Conservation (phyloP, 2,797 vertebrate species). For the Liparis tanakae region DNA sequence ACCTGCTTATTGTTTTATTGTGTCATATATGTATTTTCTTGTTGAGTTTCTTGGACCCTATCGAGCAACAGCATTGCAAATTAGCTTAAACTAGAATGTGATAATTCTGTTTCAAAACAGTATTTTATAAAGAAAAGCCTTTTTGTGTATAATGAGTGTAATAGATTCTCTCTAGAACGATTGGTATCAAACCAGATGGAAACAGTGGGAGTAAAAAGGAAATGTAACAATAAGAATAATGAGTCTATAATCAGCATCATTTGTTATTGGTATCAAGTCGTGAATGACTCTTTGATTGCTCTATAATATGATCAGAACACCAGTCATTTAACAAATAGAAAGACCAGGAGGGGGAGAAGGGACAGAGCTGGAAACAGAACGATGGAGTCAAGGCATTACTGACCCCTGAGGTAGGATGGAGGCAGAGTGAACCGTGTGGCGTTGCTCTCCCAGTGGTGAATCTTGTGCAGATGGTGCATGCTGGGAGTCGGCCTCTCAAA, state of each 20-base stretch:
- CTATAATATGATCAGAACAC: neutral
- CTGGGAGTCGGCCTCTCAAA: conserved; percentile 84
- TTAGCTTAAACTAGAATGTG: neutral
- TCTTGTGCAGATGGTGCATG: conserved; percentile 77
- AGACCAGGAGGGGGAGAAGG: neutral
- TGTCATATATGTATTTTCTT: neutral
- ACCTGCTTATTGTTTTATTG: neutral
- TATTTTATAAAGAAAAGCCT: too few species aligned
- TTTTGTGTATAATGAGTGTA: too few species aligned
- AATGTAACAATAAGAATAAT: neutral
- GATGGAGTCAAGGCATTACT: conserved; percentile 3
- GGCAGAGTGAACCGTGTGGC: conserved; percentile 75
- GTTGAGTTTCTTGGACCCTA: neutral
- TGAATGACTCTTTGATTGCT: neutral
- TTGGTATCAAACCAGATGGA: neutral
- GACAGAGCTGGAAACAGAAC: neutral
- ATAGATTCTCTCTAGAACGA: too few species aligned
- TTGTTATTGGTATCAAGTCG: neutral
- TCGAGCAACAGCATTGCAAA: neutral
- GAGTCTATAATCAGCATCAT: neutral
- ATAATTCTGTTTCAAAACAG: neutral
- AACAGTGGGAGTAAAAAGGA: neutral
- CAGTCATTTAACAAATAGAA: neutral
- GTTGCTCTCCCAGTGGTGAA: conserved; percentile 75
- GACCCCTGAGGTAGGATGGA: conserved; percentile 74